Conservation (phyloP, 1,140 invertebrate species). For the Bombus confusus region DNA sequence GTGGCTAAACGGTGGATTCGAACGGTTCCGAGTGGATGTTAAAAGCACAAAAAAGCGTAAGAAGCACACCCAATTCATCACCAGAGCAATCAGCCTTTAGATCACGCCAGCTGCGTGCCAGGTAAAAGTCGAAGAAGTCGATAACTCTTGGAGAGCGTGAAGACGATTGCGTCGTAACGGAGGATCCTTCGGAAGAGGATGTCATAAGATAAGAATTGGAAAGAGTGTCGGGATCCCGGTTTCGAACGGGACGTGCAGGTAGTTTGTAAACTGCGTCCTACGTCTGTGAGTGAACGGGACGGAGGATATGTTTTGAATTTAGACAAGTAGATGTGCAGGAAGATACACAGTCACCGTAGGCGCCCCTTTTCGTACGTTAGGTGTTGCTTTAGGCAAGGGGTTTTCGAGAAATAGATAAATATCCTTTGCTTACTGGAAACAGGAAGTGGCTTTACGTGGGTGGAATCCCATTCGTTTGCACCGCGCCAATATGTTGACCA, state of each 20-base stretch:
- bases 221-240: conserved; percentile 35
- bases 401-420: conserved; percentile 74
- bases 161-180: conserved; percentile 57
- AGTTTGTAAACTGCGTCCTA: conserved; percentile 45
- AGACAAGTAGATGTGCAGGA: conserved; percentile 63
- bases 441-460: conserved; percentile 74
- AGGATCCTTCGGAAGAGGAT: conserved; percentile 56
- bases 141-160: conserved; percentile 57
- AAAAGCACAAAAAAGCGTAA: conserved; percentile 11
- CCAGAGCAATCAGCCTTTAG: conserved; percentile 32
- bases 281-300: conserved; percentile 13
- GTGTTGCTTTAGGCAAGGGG: conserved; percentile 74
- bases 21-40: not conserved
- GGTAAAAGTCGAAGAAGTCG: conserved; percentile 53
- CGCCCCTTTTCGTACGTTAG: conserved; percentile 67
- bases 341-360: conserved; percentile 68
- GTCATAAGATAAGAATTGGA: conserved; percentile 61
- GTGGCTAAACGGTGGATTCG: not conserved
- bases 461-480: conserved; percentile 59
- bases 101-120: conserved; percentile 53
- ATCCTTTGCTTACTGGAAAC: conserved; percentile 64
- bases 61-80: conserved; percentile 32
- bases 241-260: conserved; percentile 57
- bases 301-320: conserved; percentile 55
- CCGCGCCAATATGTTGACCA: conserved; percentile 40